A percentile compares a stretch with the other conserved stretches of the same genome.
These are phyloP conservation scores for Leptopterna dolabrata DNA, from an alignment of 2,888 invertebrate genomes.

Conservation along the genomic window DNA sequence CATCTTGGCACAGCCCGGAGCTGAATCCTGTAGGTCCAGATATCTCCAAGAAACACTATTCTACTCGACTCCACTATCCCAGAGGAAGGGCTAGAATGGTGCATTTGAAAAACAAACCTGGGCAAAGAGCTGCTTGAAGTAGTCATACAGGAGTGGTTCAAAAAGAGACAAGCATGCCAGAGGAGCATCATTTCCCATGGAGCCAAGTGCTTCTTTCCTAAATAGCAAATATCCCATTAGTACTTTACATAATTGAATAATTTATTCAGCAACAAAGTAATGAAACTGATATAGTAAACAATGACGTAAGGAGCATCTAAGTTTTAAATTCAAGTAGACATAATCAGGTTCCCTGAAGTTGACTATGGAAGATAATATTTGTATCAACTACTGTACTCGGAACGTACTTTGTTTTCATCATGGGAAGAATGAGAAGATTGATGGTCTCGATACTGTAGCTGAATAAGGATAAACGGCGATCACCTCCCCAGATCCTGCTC, in stretches of 20 bases:
- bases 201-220: conserved; percentile 97
- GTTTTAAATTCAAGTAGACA: no score
- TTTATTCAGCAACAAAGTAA: no score
- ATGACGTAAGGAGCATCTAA: no score
- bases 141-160: conserved; percentile 94
- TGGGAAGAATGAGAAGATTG: conserved; percentile 92
- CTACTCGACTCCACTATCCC: no score
- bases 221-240: conserved; percentile 60
- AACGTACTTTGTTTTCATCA: conserved; percentile 91
- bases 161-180: conserved; percentile 95
- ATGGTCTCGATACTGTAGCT: conserved; percentile 96
- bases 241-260: not conserved
- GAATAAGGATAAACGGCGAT: conserved; percentile 88
- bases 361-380: no score
- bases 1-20: no score
- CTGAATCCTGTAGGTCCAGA: no score
- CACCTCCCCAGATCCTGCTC: conserved; percentile 72
- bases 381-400: no score
- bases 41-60: no score
- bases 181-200: conserved; percentile 99
- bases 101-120: conserved; percentile 72
- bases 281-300: no score
- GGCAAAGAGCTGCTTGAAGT: conserved; percentile 98
- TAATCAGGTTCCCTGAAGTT: no score
- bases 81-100: no score